phyloP scores from a whole-genome alignment of 2,888 invertebrate species.

The Podotricha telesiphe region DNA sequence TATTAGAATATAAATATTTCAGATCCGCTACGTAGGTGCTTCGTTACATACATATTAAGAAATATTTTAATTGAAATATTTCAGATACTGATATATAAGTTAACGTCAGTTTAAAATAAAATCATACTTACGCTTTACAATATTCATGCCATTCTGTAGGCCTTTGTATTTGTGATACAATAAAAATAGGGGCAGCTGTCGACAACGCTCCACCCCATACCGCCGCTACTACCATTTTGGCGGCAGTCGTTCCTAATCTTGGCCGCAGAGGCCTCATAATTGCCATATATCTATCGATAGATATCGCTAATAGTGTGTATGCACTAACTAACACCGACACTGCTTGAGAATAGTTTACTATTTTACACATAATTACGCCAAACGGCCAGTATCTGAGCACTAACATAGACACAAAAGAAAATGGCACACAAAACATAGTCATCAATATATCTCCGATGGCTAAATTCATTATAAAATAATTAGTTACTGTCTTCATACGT shows the following conservation, averaged over 20 bases:
- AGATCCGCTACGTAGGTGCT: no score
- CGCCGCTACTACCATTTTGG: constrained; percentile 86
- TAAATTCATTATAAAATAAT: constrained; percentile 94
- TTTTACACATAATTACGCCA: constrained; percentile 90
- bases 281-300: constrained; percentile 94
- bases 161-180: constrained; percentile 87
- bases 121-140: constrained; percentile 86
- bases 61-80: no score
- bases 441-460: constrained; percentile 95
- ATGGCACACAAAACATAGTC: constrained; percentile 95
- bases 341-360: constrained; percentile 92
- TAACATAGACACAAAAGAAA: constrained; percentile 91
- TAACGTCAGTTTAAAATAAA: neutral
- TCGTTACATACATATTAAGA: no score
- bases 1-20: no score
- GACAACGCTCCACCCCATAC: constrained; percentile 91
- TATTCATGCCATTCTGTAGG: constrained; percentile 85
- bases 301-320: constrained; percentile 95
- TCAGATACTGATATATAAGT: neutral
- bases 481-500: constrained; percentile 95
- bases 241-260: constrained; percentile 88
- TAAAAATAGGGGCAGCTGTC: constrained; percentile 91
- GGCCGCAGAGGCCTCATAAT: constrained; percentile 95
- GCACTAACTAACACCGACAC: constrained; percentile 93
- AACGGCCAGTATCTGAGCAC: constrained; percentile 95